Base-by-base conservation (phyloP, 2,797 vertebrate species). In the Manis crassicaudata region DNA sequence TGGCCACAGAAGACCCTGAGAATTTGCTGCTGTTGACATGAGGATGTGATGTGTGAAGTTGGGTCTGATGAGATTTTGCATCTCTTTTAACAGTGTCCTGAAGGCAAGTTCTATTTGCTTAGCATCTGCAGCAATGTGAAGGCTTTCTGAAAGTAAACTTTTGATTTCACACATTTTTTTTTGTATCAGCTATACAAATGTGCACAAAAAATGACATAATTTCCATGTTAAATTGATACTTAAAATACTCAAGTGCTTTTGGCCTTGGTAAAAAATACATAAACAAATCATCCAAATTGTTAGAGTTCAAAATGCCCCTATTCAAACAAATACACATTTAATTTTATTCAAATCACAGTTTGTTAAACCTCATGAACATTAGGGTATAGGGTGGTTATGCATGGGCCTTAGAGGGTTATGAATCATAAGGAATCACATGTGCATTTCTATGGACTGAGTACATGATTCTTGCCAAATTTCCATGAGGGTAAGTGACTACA, bases 271-370 rank as follows among this genome's bases (percentile, higher is more conserved):
- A 65, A 85, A 91, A 32, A 65, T 9, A 40, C 14, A 40, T 58
- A 58, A 63, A 82, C 2, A 85, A 60, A 76, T 63, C 14, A 89
- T 76, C 20, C 46, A 67, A 37, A 83, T 17, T 29, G 43, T 2
- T 52, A 13, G 13, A 75, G n/a, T 14, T 75, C 46, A 58, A 62
- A 84, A 50, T 56, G 43, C 4, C 3, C 58, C 37, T 60, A 88
- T 81, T 87, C 37, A 91, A 92, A 82, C 27, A 89, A 77, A 92
- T 18, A 86, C 8, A 82, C 85, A 93, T 86, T 20, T 75, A 88
- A 56, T 3, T 77, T 77, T 72, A 85, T 72, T 96, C 63, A 89
- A 62, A 82, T 94, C 32, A 63, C 29, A 25, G 43, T 1, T 52
- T 86, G 40, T 91, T 90, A n/a, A 62, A 25, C 5, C 18, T n/a